phyloP scores from a whole-genome alignment of 1,140 invertebrate species.

The Aphis gossypii region DNA sequence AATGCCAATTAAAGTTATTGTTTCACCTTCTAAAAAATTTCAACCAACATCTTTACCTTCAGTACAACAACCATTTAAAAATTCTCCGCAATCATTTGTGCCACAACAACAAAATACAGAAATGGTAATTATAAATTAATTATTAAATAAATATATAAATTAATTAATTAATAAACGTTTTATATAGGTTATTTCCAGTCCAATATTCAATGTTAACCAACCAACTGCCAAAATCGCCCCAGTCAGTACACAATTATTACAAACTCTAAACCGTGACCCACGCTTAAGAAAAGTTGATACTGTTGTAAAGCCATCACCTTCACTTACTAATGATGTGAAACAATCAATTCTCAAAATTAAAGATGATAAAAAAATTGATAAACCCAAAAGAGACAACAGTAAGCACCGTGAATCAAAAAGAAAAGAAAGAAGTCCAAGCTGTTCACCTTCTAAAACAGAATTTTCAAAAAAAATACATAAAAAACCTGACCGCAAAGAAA shows the following conservation, averaged over 20 bases:
- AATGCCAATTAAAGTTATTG: slow-evolving; percentile 27
- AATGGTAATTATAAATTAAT: slow-evolving; percentile 19
- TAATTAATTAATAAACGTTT: neutral
- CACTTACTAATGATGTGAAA: neutral
- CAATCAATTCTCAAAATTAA: slow-evolving; percentile 20
- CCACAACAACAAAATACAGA: neutral
- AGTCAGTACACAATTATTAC: slow-evolving; percentile 53
- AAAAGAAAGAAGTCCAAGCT: slow-evolving; percentile 42
- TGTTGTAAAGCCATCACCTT: neutral
- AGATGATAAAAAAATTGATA: slow-evolving; percentile 49
- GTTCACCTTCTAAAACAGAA: slow-evolving; percentile 40
- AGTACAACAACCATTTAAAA: slow-evolving; percentile 15
- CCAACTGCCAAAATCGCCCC: slow-evolving; percentile 39
- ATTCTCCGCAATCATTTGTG: slow-evolving; percentile 2
- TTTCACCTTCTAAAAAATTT: slow-evolving; percentile 30
- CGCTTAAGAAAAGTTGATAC: slow-evolving; percentile 53
- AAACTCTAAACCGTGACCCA: slow-evolving; percentile 49
- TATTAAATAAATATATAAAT: neutral
- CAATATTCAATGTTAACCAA: neutral
- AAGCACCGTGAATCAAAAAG: slow-evolving; percentile 41
- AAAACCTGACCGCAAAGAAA: slow-evolving; percentile 39
- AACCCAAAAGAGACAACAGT: slow-evolving; percentile 29
- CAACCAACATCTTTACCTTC: slow-evolving; percentile 19
- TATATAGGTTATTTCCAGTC: neutral
- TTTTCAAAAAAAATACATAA: slow-evolving; percentile 24